Percentiles rank a stretch among this genome's conserved stretches.
These are phyloP conservation scores for Cephalopholis sonnerati DNA, from an alignment of 2,113 vertebrate species.

Conservation along the genomic window DNA sequence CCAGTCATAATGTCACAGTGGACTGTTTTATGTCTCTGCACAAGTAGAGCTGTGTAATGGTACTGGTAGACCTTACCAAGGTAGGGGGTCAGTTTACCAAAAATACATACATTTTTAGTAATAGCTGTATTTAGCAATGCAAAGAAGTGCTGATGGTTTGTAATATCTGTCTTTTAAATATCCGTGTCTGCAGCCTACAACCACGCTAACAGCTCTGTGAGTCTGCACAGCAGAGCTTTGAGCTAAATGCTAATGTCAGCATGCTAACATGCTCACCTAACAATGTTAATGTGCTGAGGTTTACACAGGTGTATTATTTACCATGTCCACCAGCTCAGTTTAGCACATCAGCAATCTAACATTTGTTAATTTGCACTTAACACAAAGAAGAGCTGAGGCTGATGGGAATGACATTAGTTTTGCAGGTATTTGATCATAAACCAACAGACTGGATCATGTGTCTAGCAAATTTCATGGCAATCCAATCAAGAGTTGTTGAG, in stretches of 20 bases:
- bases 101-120: neutral
- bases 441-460: neutral
- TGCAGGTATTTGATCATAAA: neutral
- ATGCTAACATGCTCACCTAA: neutral
- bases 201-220: neutral
- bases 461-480: neutral
- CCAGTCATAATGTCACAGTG: conserved; percentile 8
- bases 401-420: neutral
- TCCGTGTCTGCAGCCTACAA: neutral
- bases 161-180: neutral
- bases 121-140: neutral
- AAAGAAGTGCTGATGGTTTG: neutral
- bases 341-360: too few species aligned
- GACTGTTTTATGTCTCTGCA: conserved; percentile 8
- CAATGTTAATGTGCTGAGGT: too few species aligned
- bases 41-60: neutral
- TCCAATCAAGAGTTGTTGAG: neutral
- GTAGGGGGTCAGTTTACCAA: neutral
- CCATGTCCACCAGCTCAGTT: too few species aligned
- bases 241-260: neutral
- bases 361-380: neutral
- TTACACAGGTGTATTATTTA: too few species aligned
- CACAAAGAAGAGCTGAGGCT: neutral
- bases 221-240: neutral
- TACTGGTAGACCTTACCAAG: neutral